Conservation (phyloP, 2,797 vertebrate genomes). For the Falco peregrinus region DNA sequence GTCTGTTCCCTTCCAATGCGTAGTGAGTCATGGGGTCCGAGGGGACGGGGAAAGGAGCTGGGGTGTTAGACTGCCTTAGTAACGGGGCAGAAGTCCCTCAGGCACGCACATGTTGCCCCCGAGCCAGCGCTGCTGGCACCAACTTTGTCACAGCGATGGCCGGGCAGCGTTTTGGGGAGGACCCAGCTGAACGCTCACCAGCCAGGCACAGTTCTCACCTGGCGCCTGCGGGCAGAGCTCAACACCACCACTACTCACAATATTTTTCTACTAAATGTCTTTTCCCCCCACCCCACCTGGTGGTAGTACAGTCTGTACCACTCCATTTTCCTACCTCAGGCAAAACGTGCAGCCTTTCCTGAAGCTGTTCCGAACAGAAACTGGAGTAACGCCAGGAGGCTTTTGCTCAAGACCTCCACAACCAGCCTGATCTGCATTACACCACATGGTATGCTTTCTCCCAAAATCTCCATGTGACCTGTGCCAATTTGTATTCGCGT, state of each 20-base stretch:
- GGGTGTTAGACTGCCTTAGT: not conserved
- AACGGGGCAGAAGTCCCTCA: not conserved
- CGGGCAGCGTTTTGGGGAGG: not conserved
- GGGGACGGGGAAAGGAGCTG: not conserved
- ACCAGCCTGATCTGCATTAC: not conserved
- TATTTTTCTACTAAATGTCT: not conserved
- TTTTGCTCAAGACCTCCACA: not conserved
- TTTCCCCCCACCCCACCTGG: no score
- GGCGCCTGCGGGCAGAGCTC: not conserved
- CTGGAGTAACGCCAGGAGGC: fast-evolving
- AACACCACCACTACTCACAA: not conserved
- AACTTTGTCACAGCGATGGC: not conserved
- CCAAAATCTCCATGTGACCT: not conserved
- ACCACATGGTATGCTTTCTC: fast-evolving
- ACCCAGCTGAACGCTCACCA: not conserved
- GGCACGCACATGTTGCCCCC: fast-evolving
- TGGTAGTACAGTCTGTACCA: not conserved
- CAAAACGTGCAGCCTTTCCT: fast-evolving
- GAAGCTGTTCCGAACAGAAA: not conserved
- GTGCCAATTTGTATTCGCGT: not conserved
- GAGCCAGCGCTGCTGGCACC: fast-evolving
- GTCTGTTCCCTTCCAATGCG: fast-evolving
- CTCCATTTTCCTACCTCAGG: not conserved
- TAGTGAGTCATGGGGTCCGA: fast-evolving
- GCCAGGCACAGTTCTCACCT: not conserved